Conservation (phyloP, 2,113 vertebrate genomes). For the Aix galericulata region DNA sequence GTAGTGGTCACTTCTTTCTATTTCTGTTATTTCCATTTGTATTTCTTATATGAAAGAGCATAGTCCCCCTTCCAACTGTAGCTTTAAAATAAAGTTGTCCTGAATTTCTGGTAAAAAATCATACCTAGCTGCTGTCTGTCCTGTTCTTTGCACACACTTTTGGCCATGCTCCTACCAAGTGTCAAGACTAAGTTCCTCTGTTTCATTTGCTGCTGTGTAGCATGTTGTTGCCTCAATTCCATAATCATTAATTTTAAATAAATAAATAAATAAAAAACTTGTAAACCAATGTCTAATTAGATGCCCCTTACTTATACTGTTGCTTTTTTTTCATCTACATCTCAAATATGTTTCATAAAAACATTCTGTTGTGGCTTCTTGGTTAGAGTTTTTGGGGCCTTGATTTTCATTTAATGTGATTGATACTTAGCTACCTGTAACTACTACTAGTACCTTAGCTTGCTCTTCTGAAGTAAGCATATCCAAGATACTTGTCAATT, state of each 20-base stretch:
- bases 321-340: neutral
- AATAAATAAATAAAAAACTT: neutral
- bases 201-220: neutral
- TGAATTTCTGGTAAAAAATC: neutral
- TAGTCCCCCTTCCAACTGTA: neutral
- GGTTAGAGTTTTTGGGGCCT: neutral
- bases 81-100: neutral
- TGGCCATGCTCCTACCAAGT: neutral
- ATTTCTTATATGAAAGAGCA: neutral
- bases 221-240: neutral
- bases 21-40: neutral
- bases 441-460: no score
- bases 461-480: neutral
- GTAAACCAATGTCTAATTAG: neutral
- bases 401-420: neutral
- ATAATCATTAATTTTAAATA: neutral
- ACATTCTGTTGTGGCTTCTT: accelerated
- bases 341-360: neutral
- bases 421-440: neutral
- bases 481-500: neutral
- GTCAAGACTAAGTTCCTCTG: neutral
- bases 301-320: neutral
- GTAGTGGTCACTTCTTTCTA: neutral
- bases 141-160: neutral
- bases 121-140: neutral